Evolutionary conservation across 2,797 vertebrate species (phyloP), one percentile per base, ranked within the genome.

Genomic region (Crenichthys baileyi): DNA sequence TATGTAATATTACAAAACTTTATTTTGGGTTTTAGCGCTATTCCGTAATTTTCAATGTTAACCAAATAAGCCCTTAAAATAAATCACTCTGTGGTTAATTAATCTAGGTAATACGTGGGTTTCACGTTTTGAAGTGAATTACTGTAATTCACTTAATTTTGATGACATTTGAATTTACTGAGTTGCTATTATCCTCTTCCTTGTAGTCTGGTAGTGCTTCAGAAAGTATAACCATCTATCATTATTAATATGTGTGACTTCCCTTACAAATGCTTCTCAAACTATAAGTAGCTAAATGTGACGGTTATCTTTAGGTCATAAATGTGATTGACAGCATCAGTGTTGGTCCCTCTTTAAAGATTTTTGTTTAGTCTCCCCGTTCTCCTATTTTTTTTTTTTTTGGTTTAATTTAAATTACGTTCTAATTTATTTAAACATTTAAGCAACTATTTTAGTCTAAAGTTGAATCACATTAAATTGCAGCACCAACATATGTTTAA

Each of bases 221-320:
- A 82, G 61, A 70, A 76, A 77, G 77, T 70, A 81, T 60, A 74
- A 82, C 76, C 67, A 67, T 20, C 67, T 51, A 76, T 86, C 50
- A 29, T 1, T 85, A 79, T 70, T 87, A 76, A 80, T 88, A 79
- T 83, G 87, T 80, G 83, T 75, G 80, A 85, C 84, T 80, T 78
- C 70, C 83, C 80, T 79, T 72, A 76, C 72, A 82, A 75, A 83
- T 81, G 71, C 82, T 72, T 75, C 81, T 80, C 77, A 89, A 73
- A 48, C 78, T 67, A 48, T 22, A 61, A 4, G 73, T 46, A 70
- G 83, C 78, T 83, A 71, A 7, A 53, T 80, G 53, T 85, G 72
- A 80, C 80, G 85, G 29, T n/a, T 60, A 88, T 83, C 39, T 78
- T 48, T 78, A 90, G 85, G 83, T 83, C 65, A 77, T 83, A 44